Evolutionary conservation across 2,888 invertebrate genomes (phyloP), one percentile per base, ranked within the genome.

Genomic region (Calameuta idolon): DNA sequence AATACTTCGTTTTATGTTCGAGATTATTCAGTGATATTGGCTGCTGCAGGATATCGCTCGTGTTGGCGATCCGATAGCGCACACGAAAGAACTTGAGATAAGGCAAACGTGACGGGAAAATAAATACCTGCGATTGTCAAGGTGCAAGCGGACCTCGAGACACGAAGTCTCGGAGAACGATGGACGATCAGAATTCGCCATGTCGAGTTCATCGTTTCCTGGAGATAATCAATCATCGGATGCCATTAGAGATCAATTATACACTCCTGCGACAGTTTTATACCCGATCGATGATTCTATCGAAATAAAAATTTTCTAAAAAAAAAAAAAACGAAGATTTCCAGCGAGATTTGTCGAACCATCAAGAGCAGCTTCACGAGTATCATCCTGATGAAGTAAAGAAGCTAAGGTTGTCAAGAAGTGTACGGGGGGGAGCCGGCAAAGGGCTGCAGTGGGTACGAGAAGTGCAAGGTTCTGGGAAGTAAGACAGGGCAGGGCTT

Each of bases 51-150:
- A 71, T 71, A 71, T 71, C 71, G 71, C 71, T 71, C 71, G 71
- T 71, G 71, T 34, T 71, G 31, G 81, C 79, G 76, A 85, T 83
- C 85, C 78, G 87, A 87, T 87, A 85, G 77, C 79, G 74, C 81
- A 86, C 85, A 85, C 87, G 87, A 87, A 82, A 81, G 78, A 80
- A 73, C 79, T 80, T 78, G 77, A 78, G 86, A 87, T 87, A 87
- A 86, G 80, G 77, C 78, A 76, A 82, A 84, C 80, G 77, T 79
- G 85, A 83, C 79, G 84, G 37, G 74, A 73, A 75, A 31, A 34
- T 12, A 34, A 71, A 71, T 34, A 34, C 71, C 23, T 55, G 71
- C 71, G 71, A 15, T 31, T 34, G 71, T 31, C 31, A 34, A 71
- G 71, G 71, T 71, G 71, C 71, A 55, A 55, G 9, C 55, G 23